Percentiles rank a stretch among this genome's conserved stretches.
phyloP scores from a whole-genome alignment of 2,888 invertebrate genomes.

The Pachycephus smyrnensis region DNA sequence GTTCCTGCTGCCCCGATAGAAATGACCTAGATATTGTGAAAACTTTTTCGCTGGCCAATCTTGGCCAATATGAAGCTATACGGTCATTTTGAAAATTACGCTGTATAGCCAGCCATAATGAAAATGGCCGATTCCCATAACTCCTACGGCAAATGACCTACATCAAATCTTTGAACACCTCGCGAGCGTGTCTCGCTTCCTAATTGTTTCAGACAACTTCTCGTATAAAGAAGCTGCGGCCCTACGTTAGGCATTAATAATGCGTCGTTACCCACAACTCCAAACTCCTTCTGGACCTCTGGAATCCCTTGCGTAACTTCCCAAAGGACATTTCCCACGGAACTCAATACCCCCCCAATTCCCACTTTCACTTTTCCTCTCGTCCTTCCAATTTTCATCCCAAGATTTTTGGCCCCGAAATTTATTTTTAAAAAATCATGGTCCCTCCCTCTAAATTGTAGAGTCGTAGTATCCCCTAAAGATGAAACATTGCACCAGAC shows the following conservation, averaged over 20 bases:
- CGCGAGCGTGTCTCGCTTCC: not conserved
- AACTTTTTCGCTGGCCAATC: slow-evolving; percentile 1
- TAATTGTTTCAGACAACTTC: not conserved
- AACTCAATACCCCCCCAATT: too few species aligned
- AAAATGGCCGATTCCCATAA: not conserved
- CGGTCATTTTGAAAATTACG: not conserved
- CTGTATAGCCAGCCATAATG: not conserved
- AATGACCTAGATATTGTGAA: not conserved
- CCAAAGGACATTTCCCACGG: not conserved
- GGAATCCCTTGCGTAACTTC: too few species aligned
- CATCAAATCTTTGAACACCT: not conserved
- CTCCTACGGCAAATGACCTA: not conserved
- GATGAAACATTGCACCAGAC: too few species aligned
- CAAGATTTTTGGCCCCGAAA: too few species aligned
- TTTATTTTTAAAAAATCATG: too few species aligned
- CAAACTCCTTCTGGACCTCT: too few species aligned
- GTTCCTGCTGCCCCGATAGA: not conserved
- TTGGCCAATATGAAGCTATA: not conserved
- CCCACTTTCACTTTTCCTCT: too few species aligned
- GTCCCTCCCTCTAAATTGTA: too few species aligned
- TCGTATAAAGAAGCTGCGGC: not conserved
- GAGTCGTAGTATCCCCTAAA: too few species aligned
- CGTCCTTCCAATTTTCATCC: too few species aligned
- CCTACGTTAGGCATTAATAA: not conserved
- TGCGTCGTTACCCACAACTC: not conserved